Percentiles rank a stretch among this genome's conserved stretches.
Evolutionary conservation across 2,113 vertebrate species (phyloP).

Genomic region (Istiophorus platypterus): DNA sequence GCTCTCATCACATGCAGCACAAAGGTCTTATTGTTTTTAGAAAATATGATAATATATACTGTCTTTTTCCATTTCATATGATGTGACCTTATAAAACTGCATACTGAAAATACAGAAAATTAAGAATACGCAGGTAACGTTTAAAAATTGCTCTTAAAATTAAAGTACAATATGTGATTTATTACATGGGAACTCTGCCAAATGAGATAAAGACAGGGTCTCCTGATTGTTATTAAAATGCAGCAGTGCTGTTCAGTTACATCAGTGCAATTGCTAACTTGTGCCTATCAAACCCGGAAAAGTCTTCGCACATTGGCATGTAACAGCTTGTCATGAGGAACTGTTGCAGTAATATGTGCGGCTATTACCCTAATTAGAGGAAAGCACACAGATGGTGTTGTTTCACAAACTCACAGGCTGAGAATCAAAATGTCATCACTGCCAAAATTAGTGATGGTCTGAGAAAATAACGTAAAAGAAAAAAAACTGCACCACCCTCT

Average conservation of each 20-base stretch:
- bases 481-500: constrained; percentile 54
- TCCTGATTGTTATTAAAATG: constrained; percentile 63
- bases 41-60: constrained; percentile 47
- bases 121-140: constrained; percentile 33
- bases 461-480: constrained; percentile 55
- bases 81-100: constrained; percentile 28
- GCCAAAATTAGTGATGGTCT: constrained; percentile 83
- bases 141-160: constrained; percentile 16
- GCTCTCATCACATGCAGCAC: constrained; percentile 62
- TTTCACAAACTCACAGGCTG: constrained; percentile 83
- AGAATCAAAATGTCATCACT: constrained; percentile 86
- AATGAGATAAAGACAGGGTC: constrained; percentile 42
- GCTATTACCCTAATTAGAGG: constrained; percentile 87
- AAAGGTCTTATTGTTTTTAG: constrained; percentile 74
- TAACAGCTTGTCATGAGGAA: constrained; percentile 85
- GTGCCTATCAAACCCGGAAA: constrained; percentile 72
- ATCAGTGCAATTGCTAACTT: constrained; percentile 76
- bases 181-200: constrained; percentile 41
- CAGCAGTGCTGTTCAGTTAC: constrained; percentile 60
- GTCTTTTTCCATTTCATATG: constrained; percentile 37
- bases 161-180: constrained; percentile 29
- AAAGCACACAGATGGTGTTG: constrained; percentile 87
- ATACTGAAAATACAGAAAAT: constrained; percentile 29
- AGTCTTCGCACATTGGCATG: constrained; percentile 79
- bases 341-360: constrained; percentile 86